Evolutionary conservation across 2,797 vertebrate genomes (phyloP).

Genomic region (Gadopsis marmoratus): DNA sequence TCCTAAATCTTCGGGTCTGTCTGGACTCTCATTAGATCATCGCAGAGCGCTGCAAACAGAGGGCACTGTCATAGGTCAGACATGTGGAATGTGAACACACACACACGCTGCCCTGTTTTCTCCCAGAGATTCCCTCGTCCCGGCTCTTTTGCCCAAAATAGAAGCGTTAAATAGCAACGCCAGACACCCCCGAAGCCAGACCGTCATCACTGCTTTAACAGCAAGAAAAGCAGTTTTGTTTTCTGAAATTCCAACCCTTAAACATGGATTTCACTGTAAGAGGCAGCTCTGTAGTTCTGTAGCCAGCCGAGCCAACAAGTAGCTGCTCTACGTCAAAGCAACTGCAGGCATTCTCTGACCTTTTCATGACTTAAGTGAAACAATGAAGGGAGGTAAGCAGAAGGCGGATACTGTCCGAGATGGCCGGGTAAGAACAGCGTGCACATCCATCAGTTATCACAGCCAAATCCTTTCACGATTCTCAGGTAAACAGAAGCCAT

Average conservation of each 20-base stretch:
- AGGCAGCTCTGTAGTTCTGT: conserved; percentile 1
- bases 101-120: conserved; percentile 88
- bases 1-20: conserved; percentile 85
- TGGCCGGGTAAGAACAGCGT: background rate
- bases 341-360: conserved; percentile 46
- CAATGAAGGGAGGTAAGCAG: conserved; percentile 58
- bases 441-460: conserved; percentile 56
- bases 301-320: conserved; percentile 68
- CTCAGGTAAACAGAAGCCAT: conserved; percentile 57
- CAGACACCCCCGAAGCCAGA: conserved; percentile 86
- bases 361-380: conserved; percentile 50
- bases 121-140: conserved; percentile 88
- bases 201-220: conserved; percentile 82
- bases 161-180: conserved; percentile 84
- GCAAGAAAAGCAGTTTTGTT: conserved; percentile 94
- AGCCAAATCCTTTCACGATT: conserved; percentile 46
- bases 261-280: conserved; percentile 77
- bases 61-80: conserved; percentile 90
- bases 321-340: conserved; percentile 33
- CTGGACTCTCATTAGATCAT: conserved; percentile 92
- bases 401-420: conserved; percentile 31
- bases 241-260: conserved; percentile 79
- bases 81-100: conserved; percentile 93
- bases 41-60: conserved; percentile 87
- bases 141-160: conserved; percentile 88